Conservation (phyloP, 2,888 invertebrate genomes). For the Myopa tessellatipennis region DNA sequence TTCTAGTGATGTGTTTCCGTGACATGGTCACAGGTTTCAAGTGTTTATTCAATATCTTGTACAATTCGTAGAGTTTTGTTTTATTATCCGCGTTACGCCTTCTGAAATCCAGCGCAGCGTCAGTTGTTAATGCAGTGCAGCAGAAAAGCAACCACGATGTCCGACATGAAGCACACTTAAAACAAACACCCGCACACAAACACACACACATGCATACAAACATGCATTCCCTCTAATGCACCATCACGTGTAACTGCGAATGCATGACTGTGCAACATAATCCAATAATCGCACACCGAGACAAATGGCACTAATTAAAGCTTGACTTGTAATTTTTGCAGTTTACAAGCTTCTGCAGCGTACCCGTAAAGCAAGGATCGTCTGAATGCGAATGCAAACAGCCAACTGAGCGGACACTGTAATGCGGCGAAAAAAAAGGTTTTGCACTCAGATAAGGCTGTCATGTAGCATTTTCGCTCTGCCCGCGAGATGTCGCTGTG, state of each 20-base stretch:
- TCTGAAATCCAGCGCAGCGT: slow-evolving; percentile 15
- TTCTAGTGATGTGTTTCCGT: too few species aligned
- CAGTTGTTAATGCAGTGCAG: slow-evolving; percentile 21
- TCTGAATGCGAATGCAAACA: slow-evolving; percentile 1
- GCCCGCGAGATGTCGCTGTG: slow-evolving; percentile 7
- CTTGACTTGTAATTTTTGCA: slow-evolving; percentile 44
- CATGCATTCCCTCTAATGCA: slow-evolving; percentile 7
- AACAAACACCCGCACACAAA: neutral
- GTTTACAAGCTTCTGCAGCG: neutral
- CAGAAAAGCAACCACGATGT: neutral
- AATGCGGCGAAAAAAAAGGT: neutral
- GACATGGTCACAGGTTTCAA: too few species aligned
- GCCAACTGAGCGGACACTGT: neutral
- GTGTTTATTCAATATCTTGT: too few species aligned
- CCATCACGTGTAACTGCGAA: slow-evolving; percentile 8
- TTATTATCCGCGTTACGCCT: too few species aligned
- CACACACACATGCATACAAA: neutral
- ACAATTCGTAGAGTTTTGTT: too few species aligned
- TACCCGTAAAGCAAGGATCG: neutral
- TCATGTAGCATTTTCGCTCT: slow-evolving; percentile 17
- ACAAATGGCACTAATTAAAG: slow-evolving; percentile 47
- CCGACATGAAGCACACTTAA: neutral
- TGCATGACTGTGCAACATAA: slow-evolving; percentile 16
- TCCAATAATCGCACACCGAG: slow-evolving; percentile 38
- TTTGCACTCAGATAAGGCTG: neutral